phyloP scores from a whole-genome alignment of 2,888 invertebrate species.

The Synergus laeviventris region DNA sequence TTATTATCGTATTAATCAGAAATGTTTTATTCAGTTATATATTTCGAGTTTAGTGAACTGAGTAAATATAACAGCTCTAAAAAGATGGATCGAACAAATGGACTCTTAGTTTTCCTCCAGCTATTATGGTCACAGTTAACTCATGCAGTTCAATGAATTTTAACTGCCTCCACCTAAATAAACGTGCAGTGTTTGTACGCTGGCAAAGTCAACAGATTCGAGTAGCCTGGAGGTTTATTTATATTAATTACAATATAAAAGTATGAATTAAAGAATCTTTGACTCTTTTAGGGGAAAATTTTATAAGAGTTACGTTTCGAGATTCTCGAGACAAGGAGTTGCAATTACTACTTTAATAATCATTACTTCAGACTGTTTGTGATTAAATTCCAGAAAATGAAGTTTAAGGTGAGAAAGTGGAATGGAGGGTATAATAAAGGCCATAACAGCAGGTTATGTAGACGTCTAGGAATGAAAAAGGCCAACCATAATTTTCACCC shows the following conservation, averaged over 20 bases:
- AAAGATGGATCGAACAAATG: slow-evolving; percentile 26
- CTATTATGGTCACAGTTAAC: slow-evolving; percentile 20
- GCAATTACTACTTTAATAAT: slow-evolving; percentile 34
- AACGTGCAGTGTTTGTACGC: slow-evolving; percentile 13
- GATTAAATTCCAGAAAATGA: slow-evolving; percentile 37
- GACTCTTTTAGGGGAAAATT: not conserved
- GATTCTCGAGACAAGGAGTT: not conserved
- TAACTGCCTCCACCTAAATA: slow-evolving; percentile 1
- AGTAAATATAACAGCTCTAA: slow-evolving; percentile 9
- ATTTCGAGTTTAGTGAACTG: not conserved
- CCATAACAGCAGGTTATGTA: slow-evolving; percentile 34
- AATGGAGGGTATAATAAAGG: slow-evolving; percentile 30
- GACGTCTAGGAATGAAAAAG: slow-evolving; percentile 34
- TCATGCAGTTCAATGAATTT: slow-evolving; percentile 39
- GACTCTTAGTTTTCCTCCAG: slow-evolving; percentile 13
- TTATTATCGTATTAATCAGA: not conserved
- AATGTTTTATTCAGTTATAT: not conserved
- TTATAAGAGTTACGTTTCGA: not conserved
- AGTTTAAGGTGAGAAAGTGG: slow-evolving; percentile 29
- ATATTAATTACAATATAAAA: not conserved
- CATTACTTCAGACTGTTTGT: slow-evolving; percentile 35
- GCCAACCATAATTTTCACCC: slow-evolving; percentile 31
- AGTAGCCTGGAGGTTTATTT: not conserved
- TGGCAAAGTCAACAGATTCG: slow-evolving; percentile 11
- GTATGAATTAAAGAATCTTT: not conserved